phyloP scores from a whole-genome alignment of 2,888 invertebrate species.

The Thymelicus lineola region DNA sequence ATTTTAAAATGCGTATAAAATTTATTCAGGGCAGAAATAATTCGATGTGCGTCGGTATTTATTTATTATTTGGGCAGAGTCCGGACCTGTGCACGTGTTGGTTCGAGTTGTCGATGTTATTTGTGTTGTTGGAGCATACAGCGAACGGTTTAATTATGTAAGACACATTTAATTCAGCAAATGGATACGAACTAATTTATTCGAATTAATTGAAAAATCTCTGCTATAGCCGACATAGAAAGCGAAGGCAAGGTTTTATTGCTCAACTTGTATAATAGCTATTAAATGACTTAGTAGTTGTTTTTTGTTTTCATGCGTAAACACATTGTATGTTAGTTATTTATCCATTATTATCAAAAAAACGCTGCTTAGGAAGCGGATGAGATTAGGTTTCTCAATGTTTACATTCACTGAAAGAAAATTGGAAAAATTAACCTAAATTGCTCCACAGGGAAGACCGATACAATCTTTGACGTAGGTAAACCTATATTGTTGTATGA shows the following conservation, averaged over 20 bases:
- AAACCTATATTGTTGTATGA: too few relatives aligned
- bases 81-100: slow-evolving; percentile 71
- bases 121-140: slow-evolving; percentile 8
- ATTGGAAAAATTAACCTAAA: too few relatives aligned
- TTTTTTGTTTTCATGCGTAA: neutral
- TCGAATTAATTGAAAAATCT: slow-evolving; percentile 4
- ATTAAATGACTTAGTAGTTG: neutral
- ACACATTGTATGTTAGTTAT: neutral
- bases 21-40: slow-evolving; percentile 82
- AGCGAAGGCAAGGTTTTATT: neutral
- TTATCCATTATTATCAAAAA: too few relatives aligned
- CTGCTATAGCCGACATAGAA: neutral
- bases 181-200: slow-evolving; percentile 3
- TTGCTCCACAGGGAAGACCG: too few relatives aligned
- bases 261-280: neutral
- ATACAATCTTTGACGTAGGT: too few relatives aligned
- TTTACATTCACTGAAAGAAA: too few relatives aligned
- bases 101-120: slow-evolving; percentile 16
- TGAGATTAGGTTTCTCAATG: too few relatives aligned
- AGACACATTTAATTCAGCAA: slow-evolving; percentile 8
- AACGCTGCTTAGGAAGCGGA: too few relatives aligned
- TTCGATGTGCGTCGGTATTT: slow-evolving; percentile 69
- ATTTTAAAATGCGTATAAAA: slow-evolving; percentile 85
- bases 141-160: slow-evolving; percentile 13
- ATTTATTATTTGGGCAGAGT: slow-evolving; percentile 65